Conservation (phyloP, 2,888 invertebrate genomes). For the Osedax fenrisi region DNA sequence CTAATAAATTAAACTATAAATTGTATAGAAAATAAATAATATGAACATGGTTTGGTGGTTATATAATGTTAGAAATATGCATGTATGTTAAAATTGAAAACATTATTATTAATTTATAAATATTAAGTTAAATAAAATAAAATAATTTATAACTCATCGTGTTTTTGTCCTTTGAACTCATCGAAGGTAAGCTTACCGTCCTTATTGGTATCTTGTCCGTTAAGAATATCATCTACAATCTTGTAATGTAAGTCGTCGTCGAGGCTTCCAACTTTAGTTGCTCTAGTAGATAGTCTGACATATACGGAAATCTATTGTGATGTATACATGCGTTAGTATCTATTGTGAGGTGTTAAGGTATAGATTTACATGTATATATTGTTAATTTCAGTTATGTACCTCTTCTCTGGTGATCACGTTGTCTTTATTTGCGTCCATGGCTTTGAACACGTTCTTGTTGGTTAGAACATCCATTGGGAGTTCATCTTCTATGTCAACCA, state of each 20-base stretch:
- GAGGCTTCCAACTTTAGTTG: neutral
- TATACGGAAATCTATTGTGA: neutral
- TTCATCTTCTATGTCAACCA: neutral
- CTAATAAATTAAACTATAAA: too few relatives aligned
- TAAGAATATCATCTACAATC: neutral
- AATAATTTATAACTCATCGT: neutral
- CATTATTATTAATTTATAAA: too few relatives aligned
- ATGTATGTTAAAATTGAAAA: too few relatives aligned
- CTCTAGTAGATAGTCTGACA: neutral
- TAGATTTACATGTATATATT: too few relatives aligned
- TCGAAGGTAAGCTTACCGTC: neutral
- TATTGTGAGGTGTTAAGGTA: too few relatives aligned
- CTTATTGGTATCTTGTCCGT: neutral
- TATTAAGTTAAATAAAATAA: neutral
- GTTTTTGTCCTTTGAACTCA: neutral
- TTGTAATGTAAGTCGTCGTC: neutral
- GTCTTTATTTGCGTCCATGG: neutral
- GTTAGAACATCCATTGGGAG: neutral
- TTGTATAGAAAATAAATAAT: too few relatives aligned
- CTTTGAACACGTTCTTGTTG: neutral
- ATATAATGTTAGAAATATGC: too few relatives aligned
- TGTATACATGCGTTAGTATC: too few relatives aligned
- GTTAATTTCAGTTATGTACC: too few relatives aligned
- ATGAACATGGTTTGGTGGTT: too few relatives aligned
- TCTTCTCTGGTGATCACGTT: neutral